phyloP scores from a whole-genome alignment of 1,140 invertebrate genomes.

The Hypothenemus hampei region DNA sequence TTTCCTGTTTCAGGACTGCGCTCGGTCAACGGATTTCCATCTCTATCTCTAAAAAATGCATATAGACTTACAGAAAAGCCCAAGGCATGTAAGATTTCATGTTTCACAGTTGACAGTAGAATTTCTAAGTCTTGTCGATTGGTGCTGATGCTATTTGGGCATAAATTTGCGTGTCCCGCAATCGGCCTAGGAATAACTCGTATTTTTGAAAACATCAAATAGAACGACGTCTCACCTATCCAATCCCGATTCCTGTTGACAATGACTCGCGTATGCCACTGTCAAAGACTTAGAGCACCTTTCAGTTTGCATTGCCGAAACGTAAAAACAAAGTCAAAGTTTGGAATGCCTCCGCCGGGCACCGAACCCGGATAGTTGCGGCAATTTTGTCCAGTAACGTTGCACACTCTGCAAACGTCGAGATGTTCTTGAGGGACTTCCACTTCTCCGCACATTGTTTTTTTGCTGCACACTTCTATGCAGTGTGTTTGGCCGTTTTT shows the following conservation, averaged over 20 bases:
- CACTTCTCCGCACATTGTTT: conserved; percentile 93
- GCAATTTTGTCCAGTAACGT: conserved; percentile 77
- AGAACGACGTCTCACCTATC: conserved; percentile 62
- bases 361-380: conserved; percentile 47
- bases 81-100: conserved; percentile 96
- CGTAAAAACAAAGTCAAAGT: conserved; percentile 76
- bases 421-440: conserved; percentile 86
- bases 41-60: conserved; percentile 84
- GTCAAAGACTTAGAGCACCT: conserved; percentile 86
- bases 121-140: conserved; percentile 90
- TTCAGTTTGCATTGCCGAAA: conserved; percentile 89
- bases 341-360: conserved; percentile 62
- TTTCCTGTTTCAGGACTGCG: conserved; percentile 78
- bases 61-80: conserved; percentile 94
- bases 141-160: conserved; percentile 90
- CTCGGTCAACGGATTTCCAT: conserved; percentile 79
- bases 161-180: conserved; percentile 97
- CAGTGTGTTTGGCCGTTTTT: conserved; percentile 81
- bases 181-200: conserved; percentile 71
- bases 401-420: conserved; percentile 83
- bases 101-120: conserved; percentile 93
- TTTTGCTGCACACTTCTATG: conserved; percentile 75
- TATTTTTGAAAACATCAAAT: background rate
- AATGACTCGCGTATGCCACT: conserved; percentile 96
- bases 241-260: conserved; percentile 89